Evolutionary conservation across 2,888 invertebrate species (phyloP).

Genomic region (Dolichomitus sp.): DNA sequence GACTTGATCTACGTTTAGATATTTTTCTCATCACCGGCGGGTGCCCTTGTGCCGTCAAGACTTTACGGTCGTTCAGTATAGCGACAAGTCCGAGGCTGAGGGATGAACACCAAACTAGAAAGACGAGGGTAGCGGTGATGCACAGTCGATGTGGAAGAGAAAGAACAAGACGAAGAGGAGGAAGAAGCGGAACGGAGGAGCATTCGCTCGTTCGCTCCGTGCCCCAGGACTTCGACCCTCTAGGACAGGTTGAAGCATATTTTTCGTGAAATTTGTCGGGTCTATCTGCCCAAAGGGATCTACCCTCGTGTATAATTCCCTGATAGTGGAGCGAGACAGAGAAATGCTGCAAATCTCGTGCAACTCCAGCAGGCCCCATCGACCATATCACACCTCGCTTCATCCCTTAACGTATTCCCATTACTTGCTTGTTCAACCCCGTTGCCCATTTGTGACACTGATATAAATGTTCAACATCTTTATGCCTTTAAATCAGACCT

Average conservation of each 20-base stretch:
- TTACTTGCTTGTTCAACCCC: constrained; percentile 69
- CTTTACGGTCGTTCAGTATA: constrained; percentile 73
- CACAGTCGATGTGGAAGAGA: constrained; percentile 27
- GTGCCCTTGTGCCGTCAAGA: constrained; percentile 41
- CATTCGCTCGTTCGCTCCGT: constrained; percentile 46
- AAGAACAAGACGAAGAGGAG: constrained; percentile 70
- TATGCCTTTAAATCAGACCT: constrained; percentile 50
- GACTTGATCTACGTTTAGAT: constrained; percentile 84
- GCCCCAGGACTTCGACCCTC: constrained; percentile 34
- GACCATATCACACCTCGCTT: constrained; percentile 6
- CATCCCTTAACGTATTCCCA: constrained; percentile 63
- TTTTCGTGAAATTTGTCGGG: constrained; percentile 85
- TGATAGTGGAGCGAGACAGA: constrained; percentile 62
- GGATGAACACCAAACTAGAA: constrained; percentile 63
- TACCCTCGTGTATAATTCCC: constrained; percentile 84
- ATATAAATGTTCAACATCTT: constrained; percentile 78
- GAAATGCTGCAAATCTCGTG: constrained; percentile 86
- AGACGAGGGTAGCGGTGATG: constrained; percentile 18
- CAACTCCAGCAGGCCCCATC: constrained; percentile 22
- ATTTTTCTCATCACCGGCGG: constrained; percentile 83
- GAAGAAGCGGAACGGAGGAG: constrained; percentile 75
- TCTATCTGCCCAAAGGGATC: constrained; percentile 82
- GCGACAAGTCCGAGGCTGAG: constrained; percentile 24
- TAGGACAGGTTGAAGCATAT: constrained; percentile 77
- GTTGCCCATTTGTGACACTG: constrained; percentile 67